Base-by-base conservation (phyloP, 2,888 invertebrate species). In the Thera obeliscata region DNA sequence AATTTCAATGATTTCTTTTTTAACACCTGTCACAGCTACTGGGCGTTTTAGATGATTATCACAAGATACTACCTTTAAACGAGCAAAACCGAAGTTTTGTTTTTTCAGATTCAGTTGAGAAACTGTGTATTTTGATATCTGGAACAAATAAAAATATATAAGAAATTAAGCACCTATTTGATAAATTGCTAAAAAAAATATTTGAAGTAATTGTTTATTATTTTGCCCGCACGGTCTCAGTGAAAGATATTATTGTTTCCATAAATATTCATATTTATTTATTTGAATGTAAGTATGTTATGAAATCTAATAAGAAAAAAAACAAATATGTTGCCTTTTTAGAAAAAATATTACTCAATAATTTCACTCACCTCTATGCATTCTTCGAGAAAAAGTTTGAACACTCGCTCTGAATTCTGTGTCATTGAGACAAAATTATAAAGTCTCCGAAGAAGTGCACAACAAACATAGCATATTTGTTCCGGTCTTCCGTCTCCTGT, bases 401-500 rank as follows among this genome's bases (percentile, higher is more conserved):
- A 58, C 8, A 66, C 11, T 36, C 12, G 54, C 12, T 66, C 66
- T 7, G 61, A 58, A 6, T 4, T 41, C 38, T 62, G 66, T 11
- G 54, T 12, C 58, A 62, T 58, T 3, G 48, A 38, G 3, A 58
- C 5, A 38, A 66, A 62, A n/a, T 61, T 54, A 50, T 33, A 22
- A 58, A 61, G 58, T 35, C 62, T 66, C 41, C 48, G 50, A n/a
- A 66, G 3, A 35, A 62, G 61, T 9, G 41, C 11, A 46, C 38
- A 49, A 49, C 66, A 66, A 38, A 66, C 36, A 41, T 38, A 66
- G 35, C 66, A 66, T 3, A 66, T 8, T 5, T 22, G 54, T 38
- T 54, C 52, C 33, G 66, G 61, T 38, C 58, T 52, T 54, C 66
- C 61, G 58, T 66, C 66, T 54, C 41, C 38, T 11, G 38, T 11